These are phyloP conservation scores for Plectropomus leopardus DNA, from an alignment of 2,113 vertebrate genomes.

Conservation along the genomic window DNA sequence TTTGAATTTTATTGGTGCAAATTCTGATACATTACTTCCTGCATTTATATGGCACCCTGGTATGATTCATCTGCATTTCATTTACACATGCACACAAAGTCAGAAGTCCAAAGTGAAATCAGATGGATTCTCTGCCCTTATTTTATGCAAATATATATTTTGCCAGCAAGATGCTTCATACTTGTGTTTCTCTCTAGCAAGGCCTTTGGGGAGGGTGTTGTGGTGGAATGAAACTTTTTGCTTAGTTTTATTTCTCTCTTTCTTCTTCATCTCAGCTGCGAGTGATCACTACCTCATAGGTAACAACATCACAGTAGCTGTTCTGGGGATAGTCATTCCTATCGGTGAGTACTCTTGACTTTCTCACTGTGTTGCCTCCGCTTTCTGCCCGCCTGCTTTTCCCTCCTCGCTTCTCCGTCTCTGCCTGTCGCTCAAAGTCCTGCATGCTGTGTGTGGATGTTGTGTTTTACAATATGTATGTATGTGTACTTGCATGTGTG, in stretches of 20 bases:
- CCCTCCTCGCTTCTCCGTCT: constrained; percentile 62
- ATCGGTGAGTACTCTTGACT: constrained; percentile 89
- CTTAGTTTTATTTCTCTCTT: constrained; percentile 20
- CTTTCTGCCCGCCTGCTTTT: constrained; percentile 67
- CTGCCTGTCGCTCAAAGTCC: constrained; percentile 45
- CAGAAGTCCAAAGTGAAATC: constrained; percentile 26
- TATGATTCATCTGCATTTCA: constrained; percentile 45
- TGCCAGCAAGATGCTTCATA: neutral
- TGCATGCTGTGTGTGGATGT: constrained; percentile 45
- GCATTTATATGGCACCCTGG: constrained; percentile 41
- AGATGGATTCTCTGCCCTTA: constrained; percentile 35
- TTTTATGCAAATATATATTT: constrained; percentile 52
- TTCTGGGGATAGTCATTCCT: constrained; percentile 94
- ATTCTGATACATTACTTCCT: constrained; percentile 40
- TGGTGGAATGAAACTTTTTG: constrained; percentile 35
- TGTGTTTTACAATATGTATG: neutral
- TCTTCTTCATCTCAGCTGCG: constrained; percentile 85
- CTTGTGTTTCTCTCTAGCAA: constrained; percentile 15
- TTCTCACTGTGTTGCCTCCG: constrained; percentile 44
- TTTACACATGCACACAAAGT: constrained; percentile 46
- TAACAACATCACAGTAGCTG: constrained; percentile 93
- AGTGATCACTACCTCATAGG: constrained; percentile 90
- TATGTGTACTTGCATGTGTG: neutral
- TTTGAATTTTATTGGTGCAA: constrained; percentile 10
- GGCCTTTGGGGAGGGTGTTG: neutral